These are phyloP conservation scores for Malurus leucopterus DNA, from an alignment of 2,797 vertebrate species.

Conservation along the genomic window DNA sequence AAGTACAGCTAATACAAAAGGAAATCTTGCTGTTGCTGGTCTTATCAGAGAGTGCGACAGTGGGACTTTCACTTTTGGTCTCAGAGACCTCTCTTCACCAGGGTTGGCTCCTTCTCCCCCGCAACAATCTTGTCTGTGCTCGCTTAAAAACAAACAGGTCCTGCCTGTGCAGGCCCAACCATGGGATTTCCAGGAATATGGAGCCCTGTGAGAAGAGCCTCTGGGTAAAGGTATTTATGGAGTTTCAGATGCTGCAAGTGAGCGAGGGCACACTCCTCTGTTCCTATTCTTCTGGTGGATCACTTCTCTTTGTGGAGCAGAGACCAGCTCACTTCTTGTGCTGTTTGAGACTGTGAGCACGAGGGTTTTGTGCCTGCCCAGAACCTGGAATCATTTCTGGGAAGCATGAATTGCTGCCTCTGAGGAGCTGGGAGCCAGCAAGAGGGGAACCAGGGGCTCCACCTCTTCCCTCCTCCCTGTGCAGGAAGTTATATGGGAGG, in stretches of 20 bases:
- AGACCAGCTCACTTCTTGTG: background rate
- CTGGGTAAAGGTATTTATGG: background rate
- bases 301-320: background rate
- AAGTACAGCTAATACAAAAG: no score
- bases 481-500: background rate
- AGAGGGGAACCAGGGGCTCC: background rate
- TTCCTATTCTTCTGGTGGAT: background rate
- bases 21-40: background rate
- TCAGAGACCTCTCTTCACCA: background rate
- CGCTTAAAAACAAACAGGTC: background rate
- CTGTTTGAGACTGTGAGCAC: fast-evolving
- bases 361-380: fast-evolving
- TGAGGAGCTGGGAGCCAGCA: background rate
- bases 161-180: background rate
- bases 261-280: fast-evolving
- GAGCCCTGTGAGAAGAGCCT: fast-evolving
- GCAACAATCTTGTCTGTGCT: background rate
- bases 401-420: background rate
- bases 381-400: background rate
- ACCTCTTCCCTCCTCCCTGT: background rate
- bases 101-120: fast-evolving
- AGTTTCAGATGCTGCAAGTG: background rate
- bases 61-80: background rate
- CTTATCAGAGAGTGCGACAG: background rate
- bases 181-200: background rate